phyloP scores from a whole-genome alignment of 2,797 vertebrate species.

The Hypotaenidia philippensis region DNA sequence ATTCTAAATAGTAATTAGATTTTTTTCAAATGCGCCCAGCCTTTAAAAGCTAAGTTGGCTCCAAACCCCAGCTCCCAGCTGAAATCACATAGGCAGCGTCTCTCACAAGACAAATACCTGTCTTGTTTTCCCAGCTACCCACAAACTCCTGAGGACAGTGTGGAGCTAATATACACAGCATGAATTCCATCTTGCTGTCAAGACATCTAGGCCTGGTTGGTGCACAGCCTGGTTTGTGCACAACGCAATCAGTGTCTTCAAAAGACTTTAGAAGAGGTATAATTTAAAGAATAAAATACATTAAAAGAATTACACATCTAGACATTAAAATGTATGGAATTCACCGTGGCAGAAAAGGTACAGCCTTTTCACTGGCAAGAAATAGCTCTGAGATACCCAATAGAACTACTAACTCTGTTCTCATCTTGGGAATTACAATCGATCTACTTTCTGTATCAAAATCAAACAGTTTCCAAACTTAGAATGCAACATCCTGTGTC shows the following conservation, averaged over 20 bases:
- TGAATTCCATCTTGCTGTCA: neutral
- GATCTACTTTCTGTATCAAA: neutral
- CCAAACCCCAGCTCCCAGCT: slow-evolving; percentile 24
- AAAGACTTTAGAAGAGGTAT: neutral
- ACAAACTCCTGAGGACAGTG: neutral
- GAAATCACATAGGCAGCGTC: slow-evolving; percentile 4
- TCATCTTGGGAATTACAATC: slow-evolving; percentile 9
- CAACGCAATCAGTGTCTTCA: neutral
- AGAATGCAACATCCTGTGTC: neutral
- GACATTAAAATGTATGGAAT: neutral
- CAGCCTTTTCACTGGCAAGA: neutral
- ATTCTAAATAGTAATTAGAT: slow-evolving; percentile 69
- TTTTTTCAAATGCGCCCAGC: slow-evolving; percentile 29
- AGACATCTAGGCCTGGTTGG: neutral
- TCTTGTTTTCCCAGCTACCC: neutral
- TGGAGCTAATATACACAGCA: neutral
- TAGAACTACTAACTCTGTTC: neutral
- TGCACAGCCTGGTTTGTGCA: neutral
- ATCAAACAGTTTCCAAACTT: slow-evolving; percentile 42
- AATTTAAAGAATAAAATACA: neutral
- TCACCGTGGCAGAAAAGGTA: neutral
- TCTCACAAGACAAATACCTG: neutral
- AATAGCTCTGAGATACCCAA: neutral
- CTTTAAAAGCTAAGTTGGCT: slow-evolving; percentile 62
- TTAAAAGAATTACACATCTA: neutral